These are phyloP conservation scores for Synanthedon myopaeformis DNA, from an alignment of 2,888 invertebrate species.

Conservation along the genomic window DNA sequence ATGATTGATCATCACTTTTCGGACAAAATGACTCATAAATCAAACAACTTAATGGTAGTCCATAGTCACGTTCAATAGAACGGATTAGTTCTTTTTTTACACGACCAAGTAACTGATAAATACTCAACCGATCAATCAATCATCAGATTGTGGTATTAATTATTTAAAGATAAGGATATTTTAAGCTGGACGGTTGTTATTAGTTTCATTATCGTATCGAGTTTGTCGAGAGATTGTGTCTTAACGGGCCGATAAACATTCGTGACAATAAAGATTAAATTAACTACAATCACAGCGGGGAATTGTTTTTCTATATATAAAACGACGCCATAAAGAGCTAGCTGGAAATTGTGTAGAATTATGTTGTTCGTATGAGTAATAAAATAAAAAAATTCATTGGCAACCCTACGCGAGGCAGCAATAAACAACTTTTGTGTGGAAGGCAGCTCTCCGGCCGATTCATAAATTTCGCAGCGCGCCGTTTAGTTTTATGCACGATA, in stretches of 20 bases:
- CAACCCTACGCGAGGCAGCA: constrained; percentile 45
- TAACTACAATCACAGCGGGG: constrained; percentile 41
- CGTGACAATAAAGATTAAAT: constrained; percentile 48
- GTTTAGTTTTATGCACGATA: constrained; percentile 63
- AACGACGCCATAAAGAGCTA: constrained; percentile 43
- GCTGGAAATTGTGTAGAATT: constrained; percentile 52
- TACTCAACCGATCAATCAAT: constrained; percentile 11
- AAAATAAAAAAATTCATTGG: constrained; percentile 45
- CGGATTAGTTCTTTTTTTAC: constrained; percentile 16
- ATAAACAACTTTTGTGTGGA: constrained; percentile 68
- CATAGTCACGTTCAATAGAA: constrained; percentile 27
- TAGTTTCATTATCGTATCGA: constrained; percentile 7
- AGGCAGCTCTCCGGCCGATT: constrained; percentile 59
- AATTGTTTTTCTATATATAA: constrained; percentile 46
- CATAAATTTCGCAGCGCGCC: constrained; percentile 64
- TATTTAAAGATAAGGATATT: constrained; percentile 3
- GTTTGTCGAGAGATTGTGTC: constrained; percentile 10
- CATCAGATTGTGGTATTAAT: constrained; percentile 8
- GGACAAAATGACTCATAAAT: constrained; percentile 29
- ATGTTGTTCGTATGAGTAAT: constrained; percentile 46
- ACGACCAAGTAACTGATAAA: constrained; percentile 10
- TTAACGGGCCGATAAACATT: constrained; percentile 33
- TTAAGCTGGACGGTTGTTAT: constrained; percentile 6
- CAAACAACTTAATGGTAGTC: constrained; percentile 18
- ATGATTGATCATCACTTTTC: constrained; percentile 46